Evolutionary conservation across 2,797 vertebrate species (phyloP), one percentile per base, ranked within the genome.

Genomic region (Poeciliopsis turneri): DNA sequence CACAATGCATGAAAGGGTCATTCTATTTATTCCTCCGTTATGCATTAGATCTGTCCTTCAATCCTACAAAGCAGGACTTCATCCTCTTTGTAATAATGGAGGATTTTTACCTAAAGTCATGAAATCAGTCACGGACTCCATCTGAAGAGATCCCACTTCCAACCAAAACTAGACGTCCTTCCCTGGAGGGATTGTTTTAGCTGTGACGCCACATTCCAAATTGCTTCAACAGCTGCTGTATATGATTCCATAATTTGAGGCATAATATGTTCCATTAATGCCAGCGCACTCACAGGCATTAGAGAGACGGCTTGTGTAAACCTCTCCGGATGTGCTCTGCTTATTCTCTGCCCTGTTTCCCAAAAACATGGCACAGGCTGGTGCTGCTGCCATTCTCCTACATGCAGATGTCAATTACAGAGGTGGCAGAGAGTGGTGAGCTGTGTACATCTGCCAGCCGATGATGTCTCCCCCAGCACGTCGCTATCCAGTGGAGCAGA

Each of bases 181-280:
- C 88, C 88, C 91, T 61, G 70, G 76, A 90, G 93, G 92, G 89
- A 28, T 86, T 87, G 90, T 91, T 92, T 90, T 89, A 91, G 89
- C 91, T 91, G 88, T 89, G 84, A 85, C 84, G 80, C 85, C 87
- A 80, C 86, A 87, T 89, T 87, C 33, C 87, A 93, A 95, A 94
- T 93, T 93, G 92, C 91, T 94, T 92, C 92, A 95, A 94, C 95
- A 95, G 92, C 95, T 95, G 95, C 91, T 94, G 86, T 94, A 94
- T 94, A 95, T 94, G 92, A 95, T 94, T 95, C 93, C 86, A 92
- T 94, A 94, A 95, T 96, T 93, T 92, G 89, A 87, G 83, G 86
- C 87, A 91, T 95, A 95, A 95, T 95, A 93, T 94, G 94, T 94
- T 85, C 84, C 89, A 94, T 94, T 95, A 94, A 94, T 95, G 94